A percentile compares a stretch with the other conserved stretches of the same genome.
Evolutionary conservation across 1,140 invertebrate species (phyloP).

Genomic region (Zaprionus vittiger): DNA sequence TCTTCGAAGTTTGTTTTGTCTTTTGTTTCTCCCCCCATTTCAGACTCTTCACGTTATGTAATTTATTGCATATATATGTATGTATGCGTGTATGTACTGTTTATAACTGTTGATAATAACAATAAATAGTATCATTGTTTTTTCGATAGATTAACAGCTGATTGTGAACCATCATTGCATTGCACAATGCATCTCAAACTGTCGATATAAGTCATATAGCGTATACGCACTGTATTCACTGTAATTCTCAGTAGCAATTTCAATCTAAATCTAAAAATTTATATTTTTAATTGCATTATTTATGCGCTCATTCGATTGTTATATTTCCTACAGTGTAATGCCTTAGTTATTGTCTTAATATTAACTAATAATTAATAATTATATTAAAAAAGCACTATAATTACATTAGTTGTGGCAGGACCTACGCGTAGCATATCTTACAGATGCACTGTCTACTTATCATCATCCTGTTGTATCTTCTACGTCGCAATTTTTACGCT

Average conservation of each 20-base stretch:
- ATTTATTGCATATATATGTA: conserved; percentile 38
- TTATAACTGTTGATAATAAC: conserved; percentile 16
- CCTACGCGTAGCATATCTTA: too few species aligned
- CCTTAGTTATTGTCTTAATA: not conserved
- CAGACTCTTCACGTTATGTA: conserved; percentile 44
- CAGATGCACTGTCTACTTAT: too few species aligned
- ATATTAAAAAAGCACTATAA: not conserved
- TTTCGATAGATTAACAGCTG: conserved; percentile 42
- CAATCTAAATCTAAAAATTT: not conserved
- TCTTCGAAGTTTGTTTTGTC: conserved; percentile 7
- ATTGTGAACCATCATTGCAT: conserved; percentile 10
- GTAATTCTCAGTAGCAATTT: not conserved
- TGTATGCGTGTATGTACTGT: not conserved
- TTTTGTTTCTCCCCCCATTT: not conserved
- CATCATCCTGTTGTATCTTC: too few species aligned
- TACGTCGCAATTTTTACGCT: not conserved
- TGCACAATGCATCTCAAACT: conserved; percentile 18
- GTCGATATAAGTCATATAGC: conserved; percentile 20
- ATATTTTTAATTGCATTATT: too few species aligned
- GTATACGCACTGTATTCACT: conserved; percentile 25
- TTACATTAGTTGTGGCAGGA: too few species aligned
- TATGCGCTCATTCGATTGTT: not conserved
- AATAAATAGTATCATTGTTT: conserved; percentile 2
- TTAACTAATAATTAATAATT: not conserved
- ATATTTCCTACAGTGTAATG: not conserved